Evolutionary conservation across 2,113 vertebrate species (phyloP).

Genomic region (Prunella himalayana): DNA sequence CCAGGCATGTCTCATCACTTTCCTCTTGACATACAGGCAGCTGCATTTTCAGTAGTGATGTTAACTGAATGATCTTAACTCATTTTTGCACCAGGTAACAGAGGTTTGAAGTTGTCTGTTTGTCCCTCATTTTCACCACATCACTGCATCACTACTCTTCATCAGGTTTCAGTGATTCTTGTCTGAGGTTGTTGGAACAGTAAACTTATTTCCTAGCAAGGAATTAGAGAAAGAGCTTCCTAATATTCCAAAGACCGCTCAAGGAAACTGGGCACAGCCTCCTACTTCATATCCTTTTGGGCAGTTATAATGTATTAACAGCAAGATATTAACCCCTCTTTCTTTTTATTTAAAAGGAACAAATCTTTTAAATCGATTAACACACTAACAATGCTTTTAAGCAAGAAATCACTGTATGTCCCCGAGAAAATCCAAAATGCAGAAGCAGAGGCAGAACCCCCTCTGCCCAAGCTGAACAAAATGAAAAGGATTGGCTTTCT

Average conservation of each 20-base stretch:
- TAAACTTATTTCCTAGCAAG: not conserved
- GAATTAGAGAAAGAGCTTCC: not conserved
- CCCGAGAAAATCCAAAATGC: not conserved
- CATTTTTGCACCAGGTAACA: not conserved
- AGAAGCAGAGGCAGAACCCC: not conserved
- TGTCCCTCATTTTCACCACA: not conserved
- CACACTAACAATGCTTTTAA: not conserved
- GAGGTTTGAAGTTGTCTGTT: not conserved
- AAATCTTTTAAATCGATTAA: not conserved
- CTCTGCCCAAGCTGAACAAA: not conserved
- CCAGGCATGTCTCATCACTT: not conserved
- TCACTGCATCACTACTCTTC: not conserved
- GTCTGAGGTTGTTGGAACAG: not conserved
- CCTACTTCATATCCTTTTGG: not conserved
- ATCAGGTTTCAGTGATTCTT: not conserved
- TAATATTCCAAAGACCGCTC: not conserved
- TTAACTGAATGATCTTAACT: not conserved
- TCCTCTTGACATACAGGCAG: not conserved
- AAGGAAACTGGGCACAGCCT: not conserved
- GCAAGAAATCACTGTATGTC: not conserved
- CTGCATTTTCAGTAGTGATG: not conserved
- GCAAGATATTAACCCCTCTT: not conserved
- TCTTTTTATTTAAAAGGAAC: not conserved
- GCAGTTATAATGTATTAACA: not conserved
- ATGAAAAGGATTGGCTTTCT: not conserved